Conservation (phyloP, 2,888 invertebrate species). For the Tenthredo mesomela region DNA sequence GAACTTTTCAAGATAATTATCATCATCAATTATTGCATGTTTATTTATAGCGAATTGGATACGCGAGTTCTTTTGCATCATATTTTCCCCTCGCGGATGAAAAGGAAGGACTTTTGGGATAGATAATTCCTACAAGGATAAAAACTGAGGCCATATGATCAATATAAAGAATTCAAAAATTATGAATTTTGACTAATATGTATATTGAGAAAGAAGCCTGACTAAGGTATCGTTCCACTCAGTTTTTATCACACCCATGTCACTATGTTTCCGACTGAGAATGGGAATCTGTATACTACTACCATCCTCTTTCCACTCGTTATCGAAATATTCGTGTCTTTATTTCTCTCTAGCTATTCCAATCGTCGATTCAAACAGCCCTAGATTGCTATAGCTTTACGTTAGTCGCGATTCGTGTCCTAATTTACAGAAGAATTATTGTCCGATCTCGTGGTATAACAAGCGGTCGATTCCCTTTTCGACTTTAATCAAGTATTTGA, state of each 20-base stretch:
- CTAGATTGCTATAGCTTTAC: not conserved
- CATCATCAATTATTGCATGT: not conserved
- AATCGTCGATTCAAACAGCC: not conserved
- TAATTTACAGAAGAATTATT: not conserved
- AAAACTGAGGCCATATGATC: not conserved
- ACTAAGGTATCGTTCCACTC: not conserved
- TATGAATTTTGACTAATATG: not conserved
- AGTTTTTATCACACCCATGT: not conserved
- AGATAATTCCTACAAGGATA: not conserved
- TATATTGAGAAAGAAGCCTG: not conserved
- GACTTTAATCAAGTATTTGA: not conserved
- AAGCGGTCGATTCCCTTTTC: not conserved
- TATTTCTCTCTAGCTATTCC: not conserved
- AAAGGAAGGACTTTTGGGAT: not conserved
- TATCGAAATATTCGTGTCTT: not conserved
- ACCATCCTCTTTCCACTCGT: not conserved
- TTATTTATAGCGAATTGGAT: not conserved
- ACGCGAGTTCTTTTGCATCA: not conserved
- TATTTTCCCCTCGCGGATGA: not conserved
- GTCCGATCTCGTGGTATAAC: not conserved
- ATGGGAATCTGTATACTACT: not conserved
- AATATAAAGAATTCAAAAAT: not conserved
- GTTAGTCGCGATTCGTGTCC: constrained; percentile 13
- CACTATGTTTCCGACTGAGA: not conserved
- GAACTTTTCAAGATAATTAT: not conserved